Percentiles rank a stretch among this genome's conserved stretches.
Evolutionary conservation across 1,140 invertebrate species (phyloP).

Genomic region (Bombus sylvicola): DNA sequence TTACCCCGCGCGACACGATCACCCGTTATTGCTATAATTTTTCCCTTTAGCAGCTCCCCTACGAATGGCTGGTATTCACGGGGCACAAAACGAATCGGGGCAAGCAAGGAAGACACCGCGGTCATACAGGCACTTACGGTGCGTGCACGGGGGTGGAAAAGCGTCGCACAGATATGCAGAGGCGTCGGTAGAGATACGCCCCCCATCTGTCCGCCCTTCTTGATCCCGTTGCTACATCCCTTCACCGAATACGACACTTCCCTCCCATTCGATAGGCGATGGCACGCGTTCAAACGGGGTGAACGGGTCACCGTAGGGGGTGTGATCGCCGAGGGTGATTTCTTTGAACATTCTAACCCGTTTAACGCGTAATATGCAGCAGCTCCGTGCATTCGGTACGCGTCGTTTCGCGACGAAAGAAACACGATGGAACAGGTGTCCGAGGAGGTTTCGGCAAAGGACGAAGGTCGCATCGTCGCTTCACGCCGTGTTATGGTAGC

Average conservation of each 20-base stretch:
- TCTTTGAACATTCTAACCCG: slow-evolving; percentile 65
- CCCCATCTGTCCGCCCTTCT: slow-evolving; percentile 72
- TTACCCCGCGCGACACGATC: slow-evolving; percentile 51
- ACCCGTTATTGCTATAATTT: slow-evolving; percentile 65
- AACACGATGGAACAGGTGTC: slow-evolving; percentile 72
- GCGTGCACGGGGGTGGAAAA: slow-evolving; percentile 50
- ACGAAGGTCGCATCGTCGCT: slow-evolving; percentile 75
- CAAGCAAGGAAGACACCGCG: slow-evolving; percentile 59
- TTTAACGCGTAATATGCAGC: slow-evolving; percentile 63
- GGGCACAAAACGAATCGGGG: slow-evolving; percentile 54
- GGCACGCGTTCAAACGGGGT: slow-evolving; percentile 48
- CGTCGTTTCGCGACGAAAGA: background rate
- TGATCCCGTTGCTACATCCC: slow-evolving; percentile 41
- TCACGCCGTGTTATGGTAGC: slow-evolving; percentile 66
- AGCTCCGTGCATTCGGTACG: too few relatives aligned
- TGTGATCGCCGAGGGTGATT: slow-evolving; percentile 33
- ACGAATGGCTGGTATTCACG: slow-evolving; percentile 36
- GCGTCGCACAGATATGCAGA: slow-evolving; percentile 28
- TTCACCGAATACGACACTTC: background rate
- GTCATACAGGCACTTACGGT: slow-evolving; percentile 63
- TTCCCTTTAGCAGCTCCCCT: slow-evolving; percentile 46
- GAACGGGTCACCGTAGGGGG: slow-evolving; percentile 52
- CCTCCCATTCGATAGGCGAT: slow-evolving; percentile 12
- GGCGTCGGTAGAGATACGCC: slow-evolving; percentile 65
- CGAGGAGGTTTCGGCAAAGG: slow-evolving; percentile 62